phyloP scores from a whole-genome alignment of 2,113 vertebrate genomes.

The Onychostruthus taczanowskii region DNA sequence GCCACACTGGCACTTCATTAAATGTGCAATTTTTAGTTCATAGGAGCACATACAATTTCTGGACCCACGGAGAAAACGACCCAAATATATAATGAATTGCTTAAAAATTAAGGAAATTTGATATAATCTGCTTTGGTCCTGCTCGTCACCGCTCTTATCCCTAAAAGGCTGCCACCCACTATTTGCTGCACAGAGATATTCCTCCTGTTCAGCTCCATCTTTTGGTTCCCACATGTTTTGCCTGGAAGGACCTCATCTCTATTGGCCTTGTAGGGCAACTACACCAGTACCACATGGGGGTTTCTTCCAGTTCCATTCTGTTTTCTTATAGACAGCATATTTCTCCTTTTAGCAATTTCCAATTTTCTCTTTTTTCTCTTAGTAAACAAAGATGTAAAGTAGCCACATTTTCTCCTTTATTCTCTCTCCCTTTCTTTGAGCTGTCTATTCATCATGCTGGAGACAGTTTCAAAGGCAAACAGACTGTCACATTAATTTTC shows the following conservation, averaged over 20 bases:
- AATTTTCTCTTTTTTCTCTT: background rate
- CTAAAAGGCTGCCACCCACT: background rate
- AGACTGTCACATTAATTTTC: background rate
- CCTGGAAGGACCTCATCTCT: background rate
- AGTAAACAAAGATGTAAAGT: background rate
- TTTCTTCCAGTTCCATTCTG: background rate
- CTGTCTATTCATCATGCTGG: background rate
- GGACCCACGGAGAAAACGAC: background rate
- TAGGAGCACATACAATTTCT: background rate
- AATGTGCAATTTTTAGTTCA: background rate
- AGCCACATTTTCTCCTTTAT: background rate
- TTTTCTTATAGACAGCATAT: background rate
- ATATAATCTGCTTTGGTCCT: background rate
- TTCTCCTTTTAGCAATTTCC: background rate
- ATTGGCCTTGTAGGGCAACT: background rate
- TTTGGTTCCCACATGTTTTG: background rate
- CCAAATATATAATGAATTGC: background rate
- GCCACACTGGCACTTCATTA: background rate
- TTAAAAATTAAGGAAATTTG: background rate
- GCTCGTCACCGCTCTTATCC: background rate
- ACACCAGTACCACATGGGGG: too few relatives aligned
- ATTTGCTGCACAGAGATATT: background rate
- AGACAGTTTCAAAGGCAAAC: background rate
- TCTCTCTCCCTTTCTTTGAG: background rate
- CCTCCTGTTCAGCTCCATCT: background rate